phyloP scores from a whole-genome alignment of 2,888 invertebrate species.

The Thymelicus acteon region DNA sequence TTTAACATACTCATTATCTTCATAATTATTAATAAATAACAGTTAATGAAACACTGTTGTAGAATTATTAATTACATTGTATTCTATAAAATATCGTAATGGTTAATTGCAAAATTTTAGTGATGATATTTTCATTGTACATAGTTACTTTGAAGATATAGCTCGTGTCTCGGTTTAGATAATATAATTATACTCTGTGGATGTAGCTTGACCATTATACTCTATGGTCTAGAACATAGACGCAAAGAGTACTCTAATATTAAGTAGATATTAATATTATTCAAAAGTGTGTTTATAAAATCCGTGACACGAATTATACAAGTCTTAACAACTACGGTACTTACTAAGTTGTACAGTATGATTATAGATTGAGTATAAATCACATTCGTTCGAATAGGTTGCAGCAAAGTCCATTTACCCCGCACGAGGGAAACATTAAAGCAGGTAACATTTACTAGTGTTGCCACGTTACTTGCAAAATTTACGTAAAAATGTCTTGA shows the following conservation, averaged over 20 bases:
- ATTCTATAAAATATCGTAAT: not conserved
- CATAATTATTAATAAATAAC: constrained; percentile 23
- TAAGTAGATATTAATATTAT: no score
- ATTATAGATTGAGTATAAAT: constrained; percentile 19
- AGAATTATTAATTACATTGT: not conserved
- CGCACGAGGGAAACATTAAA: not conserved
- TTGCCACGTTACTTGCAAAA: constrained; percentile 31
- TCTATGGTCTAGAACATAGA: not conserved
- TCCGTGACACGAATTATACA: not conserved
- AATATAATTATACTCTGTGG: not conserved
- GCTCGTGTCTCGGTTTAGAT: not conserved
- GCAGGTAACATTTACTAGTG: constrained; percentile 10
- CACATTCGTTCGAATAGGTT: constrained; percentile 15
- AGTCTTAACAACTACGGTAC: not conserved
- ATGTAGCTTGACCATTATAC: no score
- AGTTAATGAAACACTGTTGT: constrained; percentile 9
- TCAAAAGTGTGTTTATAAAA: not conserved
- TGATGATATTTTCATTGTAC: constrained; percentile 9
- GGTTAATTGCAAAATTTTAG: constrained; percentile 19
- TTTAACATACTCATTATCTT: constrained; percentile 1
- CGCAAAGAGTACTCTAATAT: no score
- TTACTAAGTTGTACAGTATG: constrained; percentile 19
- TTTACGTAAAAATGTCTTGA: constrained; percentile 25
- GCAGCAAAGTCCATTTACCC: constrained; percentile 6
- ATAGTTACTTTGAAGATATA: constrained; percentile 12